Evolutionary conservation across 2,113 vertebrate genomes (phyloP), one percentile per base, ranked within the genome.

Genomic region (Archilochus colubris): DNA sequence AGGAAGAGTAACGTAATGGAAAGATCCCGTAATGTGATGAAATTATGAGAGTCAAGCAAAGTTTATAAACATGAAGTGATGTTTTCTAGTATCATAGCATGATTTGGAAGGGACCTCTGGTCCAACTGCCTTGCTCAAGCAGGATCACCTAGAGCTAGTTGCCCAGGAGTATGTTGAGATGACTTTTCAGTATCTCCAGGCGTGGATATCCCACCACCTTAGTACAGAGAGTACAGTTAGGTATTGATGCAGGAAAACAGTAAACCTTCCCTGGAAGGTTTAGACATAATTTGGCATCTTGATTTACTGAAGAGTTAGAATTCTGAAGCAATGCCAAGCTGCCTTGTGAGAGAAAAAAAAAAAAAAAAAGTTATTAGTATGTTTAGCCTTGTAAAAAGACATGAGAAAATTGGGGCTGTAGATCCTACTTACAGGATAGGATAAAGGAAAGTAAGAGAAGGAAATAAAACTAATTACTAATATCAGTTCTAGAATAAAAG

Each of bases 401-500:
- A 4, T 28, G 51, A 75, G 38, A 59, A 14, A 61, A 89, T 78
- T 84, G 53, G 28, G 20, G 62, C 53, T 89, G 18, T 48, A 72
- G 25, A 20, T 55, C 28, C 16, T 89, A n/a, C 66, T 85, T 82
- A 40, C 4, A n/a, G 46, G 36, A 33, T 33, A 48, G 20, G 43
- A 78, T 81, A 92, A 81, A 81, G 27, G n/a, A 66, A 93, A 62
- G 33, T 73, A 81, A 76, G 44, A 77, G 69, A 82, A 85, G 57
- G 62, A 95, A 85, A 82, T 77, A 69, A 73, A 90, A 58, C 48
- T 82, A 23, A 93, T 92, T 90, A 58, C 57, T 66, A 83, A 19
- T 83, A 89, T 92, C 81, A 95, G 61, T 38, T 59, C 55, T 70
- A 77, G 61, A 84, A 63, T 89, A 75, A 91, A 84, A 89, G 74